Percentiles rank a stretch among this genome's conserved stretches.
Evolutionary conservation across 2,797 vertebrate species (phyloP).

Genomic region (Astyanax mexicanus): DNA sequence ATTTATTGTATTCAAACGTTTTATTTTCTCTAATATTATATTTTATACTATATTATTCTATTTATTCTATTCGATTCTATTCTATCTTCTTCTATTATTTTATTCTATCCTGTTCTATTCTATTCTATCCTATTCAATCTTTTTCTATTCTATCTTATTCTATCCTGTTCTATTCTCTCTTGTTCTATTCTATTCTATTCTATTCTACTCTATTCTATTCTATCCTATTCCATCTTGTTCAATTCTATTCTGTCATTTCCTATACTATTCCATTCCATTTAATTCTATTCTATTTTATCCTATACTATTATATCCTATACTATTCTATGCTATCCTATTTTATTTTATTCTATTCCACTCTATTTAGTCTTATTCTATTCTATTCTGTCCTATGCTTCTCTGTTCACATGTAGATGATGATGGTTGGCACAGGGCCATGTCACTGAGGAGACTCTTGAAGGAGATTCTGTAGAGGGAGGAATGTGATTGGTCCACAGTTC

Average conservation of each 20-base stretch:
- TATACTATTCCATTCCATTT: background rate
- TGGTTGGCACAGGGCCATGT: background rate
- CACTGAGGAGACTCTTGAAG: constrained; percentile 9
- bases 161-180: background rate
- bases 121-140: background rate
- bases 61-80: too few relatives aligned
- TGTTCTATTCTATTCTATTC: background rate
- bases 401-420: background rate
- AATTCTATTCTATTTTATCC: background rate
- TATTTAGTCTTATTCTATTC: background rate
- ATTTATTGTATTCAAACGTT: background rate
- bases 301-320: too few relatives aligned
- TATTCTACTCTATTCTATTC: too few relatives aligned
- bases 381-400: background rate
- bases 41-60: too few relatives aligned
- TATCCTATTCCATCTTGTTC: background rate
- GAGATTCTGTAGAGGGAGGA: constrained; percentile 3
- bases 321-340: background rate
- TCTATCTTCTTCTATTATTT: too few relatives aligned
- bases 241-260: background rate
- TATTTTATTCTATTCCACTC: background rate
- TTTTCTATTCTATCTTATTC: background rate
- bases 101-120: background rate
- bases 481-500: constrained; percentile 9
- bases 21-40: background rate